A percentile compares a stretch with the other conserved stretches of the same genome.
Evolutionary conservation across 1,140 invertebrate species (phyloP).

Genomic region (Procambarus virginalis): DNA sequence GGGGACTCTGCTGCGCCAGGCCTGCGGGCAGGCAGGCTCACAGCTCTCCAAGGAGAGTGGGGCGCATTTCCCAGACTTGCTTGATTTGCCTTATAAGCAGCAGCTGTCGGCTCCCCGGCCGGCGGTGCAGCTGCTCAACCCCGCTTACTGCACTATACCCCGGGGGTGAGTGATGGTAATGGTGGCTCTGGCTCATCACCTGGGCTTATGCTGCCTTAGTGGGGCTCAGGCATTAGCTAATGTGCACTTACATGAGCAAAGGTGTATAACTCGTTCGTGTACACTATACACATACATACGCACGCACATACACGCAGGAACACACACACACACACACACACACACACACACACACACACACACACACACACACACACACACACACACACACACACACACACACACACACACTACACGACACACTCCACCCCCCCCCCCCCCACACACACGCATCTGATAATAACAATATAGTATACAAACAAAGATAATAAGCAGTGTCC

Average conservation of each 20-base stretch:
- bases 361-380: slow-evolving; percentile 40
- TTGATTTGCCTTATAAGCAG: slow-evolving; percentile 54
- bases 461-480: too few relatives aligned
- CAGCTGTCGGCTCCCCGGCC: slow-evolving; percentile 13
- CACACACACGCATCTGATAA: too few relatives aligned
- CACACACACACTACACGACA: background rate
- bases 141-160: slow-evolving; percentile 55
- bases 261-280: too few relatives aligned
- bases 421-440: too few relatives aligned
- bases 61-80: slow-evolving; percentile 44
- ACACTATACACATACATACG: background rate
- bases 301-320: background rate
- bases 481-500: too few relatives aligned
- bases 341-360: slow-evolving; percentile 16
- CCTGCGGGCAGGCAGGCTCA: slow-evolving; percentile 25
- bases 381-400: slow-evolving; percentile 39
- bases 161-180: slow-evolving; percentile 43
- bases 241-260: background rate
- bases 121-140: slow-evolving; percentile 37
- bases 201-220: background rate
- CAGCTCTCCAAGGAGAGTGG: slow-evolving; percentile 51
- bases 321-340: background rate
- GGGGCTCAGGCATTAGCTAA: background rate
- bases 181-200: background rate
- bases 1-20: slow-evolving; percentile 36